Conservation (phyloP, 2,888 invertebrate species). For the Sphaeridia pumilis region DNA sequence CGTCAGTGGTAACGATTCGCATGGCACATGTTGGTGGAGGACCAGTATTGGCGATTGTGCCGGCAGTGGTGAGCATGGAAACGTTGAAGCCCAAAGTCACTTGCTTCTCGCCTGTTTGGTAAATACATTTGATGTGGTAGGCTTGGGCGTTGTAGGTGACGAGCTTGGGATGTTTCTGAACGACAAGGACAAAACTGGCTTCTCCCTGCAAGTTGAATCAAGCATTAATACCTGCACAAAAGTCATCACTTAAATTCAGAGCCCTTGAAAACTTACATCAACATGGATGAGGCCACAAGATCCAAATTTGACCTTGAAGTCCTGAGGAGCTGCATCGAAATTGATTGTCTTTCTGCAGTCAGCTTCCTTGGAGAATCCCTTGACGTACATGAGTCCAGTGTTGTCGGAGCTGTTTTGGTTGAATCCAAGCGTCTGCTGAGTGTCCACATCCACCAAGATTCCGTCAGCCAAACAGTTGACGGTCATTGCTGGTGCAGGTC, state of each 20-base stretch:
- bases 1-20: constrained; percentile 76
- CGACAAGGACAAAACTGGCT: constrained; percentile 84
- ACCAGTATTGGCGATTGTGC: constrained; percentile 88
- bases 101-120: constrained; percentile 85
- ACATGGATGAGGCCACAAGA: constrained; percentile 83
- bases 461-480: constrained; percentile 86
- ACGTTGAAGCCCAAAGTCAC: constrained; percentile 88
- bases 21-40: constrained; percentile 86
- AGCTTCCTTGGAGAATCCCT: constrained; percentile 87
- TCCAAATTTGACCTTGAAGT: constrained; percentile 80
- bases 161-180: constrained; percentile 91
- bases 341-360: constrained; percentile 69
- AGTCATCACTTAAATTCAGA: background rate
- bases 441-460: constrained; percentile 70
- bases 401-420: constrained; percentile 53
- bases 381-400: constrained; percentile 82
- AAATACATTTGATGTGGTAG: constrained; percentile 90
- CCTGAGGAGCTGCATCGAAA: constrained; percentile 57
- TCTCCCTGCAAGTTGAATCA: constrained; percentile 51
- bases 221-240: background rate
- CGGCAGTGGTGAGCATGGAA: constrained; percentile 87
- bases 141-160: constrained; percentile 90
- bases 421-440: constrained; percentile 42
- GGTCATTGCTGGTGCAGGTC: constrained; percentile 71
- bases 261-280: constrained; percentile 50